Evolutionary conservation across 2,113 vertebrate genomes (phyloP).

Genomic region (Dipodomys ordii): DNA sequence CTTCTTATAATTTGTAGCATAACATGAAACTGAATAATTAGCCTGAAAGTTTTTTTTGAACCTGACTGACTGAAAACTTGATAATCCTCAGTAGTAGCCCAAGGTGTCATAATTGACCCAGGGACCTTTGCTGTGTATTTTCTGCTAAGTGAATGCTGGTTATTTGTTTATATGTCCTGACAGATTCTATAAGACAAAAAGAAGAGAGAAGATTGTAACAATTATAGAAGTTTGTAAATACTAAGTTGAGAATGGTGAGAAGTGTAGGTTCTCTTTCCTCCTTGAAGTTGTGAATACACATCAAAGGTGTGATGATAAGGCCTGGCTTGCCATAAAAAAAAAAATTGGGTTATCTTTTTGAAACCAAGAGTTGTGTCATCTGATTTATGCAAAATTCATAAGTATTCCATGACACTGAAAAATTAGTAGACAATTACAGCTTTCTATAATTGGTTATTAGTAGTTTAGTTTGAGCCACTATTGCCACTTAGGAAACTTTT

Average conservation of each 20-base stretch:
- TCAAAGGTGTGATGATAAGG: background rate
- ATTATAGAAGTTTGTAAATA: background rate
- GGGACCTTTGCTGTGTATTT: background rate
- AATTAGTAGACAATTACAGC: constrained; percentile 25
- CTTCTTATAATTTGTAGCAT: background rate
- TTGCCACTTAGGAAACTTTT: constrained; percentile 20
- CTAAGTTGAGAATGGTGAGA: constrained; percentile 26
- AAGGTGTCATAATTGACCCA: background rate
- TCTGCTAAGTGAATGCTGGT: background rate
- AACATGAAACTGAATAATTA: constrained; percentile 11
- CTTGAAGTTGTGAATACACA: constrained; percentile 14
- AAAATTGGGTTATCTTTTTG: background rate
- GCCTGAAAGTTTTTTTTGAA: constrained; percentile 17
- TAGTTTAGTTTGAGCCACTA: constrained; percentile 30
- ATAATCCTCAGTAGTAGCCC: constrained; percentile 15
- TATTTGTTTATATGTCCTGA: background rate
- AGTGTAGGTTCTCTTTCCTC: background rate
- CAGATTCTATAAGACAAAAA: background rate
- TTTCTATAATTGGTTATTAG: background rate
- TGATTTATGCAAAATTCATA: constrained; percentile 25
- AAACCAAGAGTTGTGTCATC: background rate
- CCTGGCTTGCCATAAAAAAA: background rate
- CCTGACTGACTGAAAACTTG: constrained; percentile 16
- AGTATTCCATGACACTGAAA: background rate
- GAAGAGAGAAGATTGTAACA: background rate